Percentiles rank a stretch among this genome's conserved stretches.
These are phyloP conservation scores for Tretioscincus oriximinensis DNA, from an alignment of 2,113 vertebrate genomes.

Conservation along the genomic window DNA sequence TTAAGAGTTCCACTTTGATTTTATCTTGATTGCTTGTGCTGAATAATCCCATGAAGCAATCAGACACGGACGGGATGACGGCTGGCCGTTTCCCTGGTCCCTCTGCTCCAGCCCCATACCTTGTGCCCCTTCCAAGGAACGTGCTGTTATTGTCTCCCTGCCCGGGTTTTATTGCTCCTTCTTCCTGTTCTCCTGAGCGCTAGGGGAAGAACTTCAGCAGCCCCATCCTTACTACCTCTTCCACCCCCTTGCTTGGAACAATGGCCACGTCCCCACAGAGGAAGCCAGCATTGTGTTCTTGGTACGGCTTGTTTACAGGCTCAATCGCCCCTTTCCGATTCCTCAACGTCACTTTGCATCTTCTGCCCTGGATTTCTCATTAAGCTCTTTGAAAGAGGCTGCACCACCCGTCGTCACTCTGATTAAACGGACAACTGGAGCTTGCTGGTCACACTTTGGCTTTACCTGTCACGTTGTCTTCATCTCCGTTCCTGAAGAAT, in stretches of 20 bases:
- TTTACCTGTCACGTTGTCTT: no score
- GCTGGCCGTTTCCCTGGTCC: neutral
- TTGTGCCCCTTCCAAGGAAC: neutral
- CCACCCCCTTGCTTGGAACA: neutral
- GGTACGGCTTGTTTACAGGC: neutral
- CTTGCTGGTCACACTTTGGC: no score
- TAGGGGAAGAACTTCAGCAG: neutral
- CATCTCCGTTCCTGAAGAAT: no score
- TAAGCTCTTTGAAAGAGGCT: neutral
- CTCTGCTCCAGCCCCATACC: neutral
- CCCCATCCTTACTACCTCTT: no score
- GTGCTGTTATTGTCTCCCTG: neutral
- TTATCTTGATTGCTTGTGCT: no score
- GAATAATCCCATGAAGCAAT: no score
- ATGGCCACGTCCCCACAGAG: neutral
- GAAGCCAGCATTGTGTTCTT: conserved; percentile 17
- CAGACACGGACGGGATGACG: no score
- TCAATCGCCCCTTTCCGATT: neutral
- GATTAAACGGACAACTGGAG: neutral
- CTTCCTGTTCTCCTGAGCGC: conserved; percentile 14
- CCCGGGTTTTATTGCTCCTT: neutral
- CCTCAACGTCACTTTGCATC: neutral
- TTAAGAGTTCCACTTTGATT: no score
- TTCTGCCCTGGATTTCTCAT: conserved; percentile 14
- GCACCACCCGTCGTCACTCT: neutral